phyloP scores from a whole-genome alignment of 1,140 invertebrate genomes.

The Polypedilum pembai region DNA sequence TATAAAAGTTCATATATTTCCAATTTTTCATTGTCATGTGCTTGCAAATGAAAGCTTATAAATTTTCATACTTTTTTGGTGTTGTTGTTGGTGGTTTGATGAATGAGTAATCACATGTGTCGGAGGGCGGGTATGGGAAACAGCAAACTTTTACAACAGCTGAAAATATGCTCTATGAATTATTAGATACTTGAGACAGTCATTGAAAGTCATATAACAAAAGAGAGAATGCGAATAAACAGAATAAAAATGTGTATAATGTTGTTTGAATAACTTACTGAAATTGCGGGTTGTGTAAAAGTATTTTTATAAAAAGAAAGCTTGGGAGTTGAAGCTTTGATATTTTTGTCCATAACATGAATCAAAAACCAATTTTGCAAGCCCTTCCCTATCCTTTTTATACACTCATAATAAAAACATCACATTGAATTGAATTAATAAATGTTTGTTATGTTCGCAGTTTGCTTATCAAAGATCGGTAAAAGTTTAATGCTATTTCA shows the following conservation, averaged over 20 bases:
- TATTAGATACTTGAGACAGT: slow-evolving; percentile 5
- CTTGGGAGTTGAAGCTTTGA: not conserved
- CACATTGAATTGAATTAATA: too few relatives aligned
- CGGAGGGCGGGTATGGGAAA: not conserved
- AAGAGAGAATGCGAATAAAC: not conserved
- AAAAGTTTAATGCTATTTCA: too few relatives aligned
- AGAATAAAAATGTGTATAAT: not conserved
- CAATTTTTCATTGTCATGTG: not conserved
- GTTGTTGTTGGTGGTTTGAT: not conserved
- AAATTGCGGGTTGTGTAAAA: not conserved
- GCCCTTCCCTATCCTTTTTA: too few relatives aligned
- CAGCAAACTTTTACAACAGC: not conserved
- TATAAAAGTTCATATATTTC: not conserved
- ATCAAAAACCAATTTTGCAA: too few relatives aligned
- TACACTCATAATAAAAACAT: too few relatives aligned
- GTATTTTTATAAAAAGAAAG: not conserved
- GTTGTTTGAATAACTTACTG: not conserved
- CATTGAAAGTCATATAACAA: slow-evolving; percentile 2
- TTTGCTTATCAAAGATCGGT: too few relatives aligned
- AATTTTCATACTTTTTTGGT: not conserved
- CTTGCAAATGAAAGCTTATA: not conserved
- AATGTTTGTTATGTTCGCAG: too few relatives aligned
- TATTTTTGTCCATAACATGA: too few relatives aligned
- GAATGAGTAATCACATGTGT: not conserved
- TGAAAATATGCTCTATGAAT: slow-evolving; percentile 18